Base-by-base conservation (phyloP, 2,113 vertebrate genomes). In the Spermophilus dauricus region DNA sequence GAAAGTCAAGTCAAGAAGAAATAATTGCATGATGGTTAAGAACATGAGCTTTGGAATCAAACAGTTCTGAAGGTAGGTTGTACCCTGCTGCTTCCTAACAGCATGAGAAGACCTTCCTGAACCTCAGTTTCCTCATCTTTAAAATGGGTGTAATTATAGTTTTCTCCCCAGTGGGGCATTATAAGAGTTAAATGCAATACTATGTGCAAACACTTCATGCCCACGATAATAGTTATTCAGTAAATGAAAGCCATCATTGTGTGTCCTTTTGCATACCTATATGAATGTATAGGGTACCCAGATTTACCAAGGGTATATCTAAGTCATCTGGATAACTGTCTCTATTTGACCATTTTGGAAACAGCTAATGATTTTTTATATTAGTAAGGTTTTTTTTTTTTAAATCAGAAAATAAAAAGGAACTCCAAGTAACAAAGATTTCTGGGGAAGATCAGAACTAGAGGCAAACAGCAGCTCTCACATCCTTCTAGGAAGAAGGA, bases 301-400 rank as follows among this genome's bases (percentile, higher is more conserved):
- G 24, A 51, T 70, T 73, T 70, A 76, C 20, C 30, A 30, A 69
- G 18, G 11, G 65, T 92, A 86, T 8, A 53, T 48, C n/a, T 34
- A 26, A 63, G 18, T 82, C 24, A 16, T 22, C 56, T 70, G 1
- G 4, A 86, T 76, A 45, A 14, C 12, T 61, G 56, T 22, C 69
- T 96, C 87, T 34, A 24, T 63, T 81, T 8, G 61, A 53, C 90
- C 61, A 83, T 26, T 91, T 58, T 73, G 51, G 77, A 94, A 76
- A 76, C 1, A 67, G 26, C 8, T 22, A 34, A 56, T n/a, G n/a
- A 69, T 26, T 56, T 76, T 83, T 51, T 48, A 84, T 2, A 51
- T 4, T 42, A 63, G 53, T 22, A 34, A 5, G 7, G 18, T 20
- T 58, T 58, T 42, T 48, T 42, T 48, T 34, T 56, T 45, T 83